Evolutionary conservation across 1,140 invertebrate genomes (phyloP), one percentile per base, ranked within the genome.

Genomic region (Neoseiulus cucumeris): DNA sequence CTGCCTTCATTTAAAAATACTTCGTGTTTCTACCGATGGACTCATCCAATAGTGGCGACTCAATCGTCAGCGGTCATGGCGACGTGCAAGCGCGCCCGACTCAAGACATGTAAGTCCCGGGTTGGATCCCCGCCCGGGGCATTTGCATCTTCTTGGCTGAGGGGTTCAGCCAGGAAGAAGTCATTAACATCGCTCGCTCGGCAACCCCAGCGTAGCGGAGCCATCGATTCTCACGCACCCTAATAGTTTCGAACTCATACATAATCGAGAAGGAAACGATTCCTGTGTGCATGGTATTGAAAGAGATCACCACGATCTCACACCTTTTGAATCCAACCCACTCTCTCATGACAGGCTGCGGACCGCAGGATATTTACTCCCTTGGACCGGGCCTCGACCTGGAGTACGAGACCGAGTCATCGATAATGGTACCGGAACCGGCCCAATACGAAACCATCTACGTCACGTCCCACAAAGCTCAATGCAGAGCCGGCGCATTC

Each of bases 391-490:
- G 94, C 83, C 80, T 82, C 66, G 83, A 84, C 73, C 71, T 98
- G 51, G 94, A 98, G 77, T 97, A 87, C 78, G 93, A 97, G 76
- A 92, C 92, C 44, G 93, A 98, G 76, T 77, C 76, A 20, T n/a
- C 41, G n/a, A 42, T 28, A 67, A 17, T 89, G 41, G 92, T 93
- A 0, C 90, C 93, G 0, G 91, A 94, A 74, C 90, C 91, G 25
- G 89, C 91, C 0, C 82, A 89, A 14, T 98, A 98, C 75, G 94
- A 98, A 78, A 98, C 95, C 0, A 93, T 92, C 1, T 98, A 98
- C 76, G 91, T 98, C 0, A 98, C 95, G 5, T 92, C 92, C 2
- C 95, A 99, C 74, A 98, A 98, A 79, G 92, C 87, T 66, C 85
- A 91, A 67, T 98, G 94, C 72, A 79, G 93, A 66, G 86, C 91